Evolutionary conservation across 2,113 vertebrate genomes (phyloP).

Genomic region (Poicephalus meyeri): DNA sequence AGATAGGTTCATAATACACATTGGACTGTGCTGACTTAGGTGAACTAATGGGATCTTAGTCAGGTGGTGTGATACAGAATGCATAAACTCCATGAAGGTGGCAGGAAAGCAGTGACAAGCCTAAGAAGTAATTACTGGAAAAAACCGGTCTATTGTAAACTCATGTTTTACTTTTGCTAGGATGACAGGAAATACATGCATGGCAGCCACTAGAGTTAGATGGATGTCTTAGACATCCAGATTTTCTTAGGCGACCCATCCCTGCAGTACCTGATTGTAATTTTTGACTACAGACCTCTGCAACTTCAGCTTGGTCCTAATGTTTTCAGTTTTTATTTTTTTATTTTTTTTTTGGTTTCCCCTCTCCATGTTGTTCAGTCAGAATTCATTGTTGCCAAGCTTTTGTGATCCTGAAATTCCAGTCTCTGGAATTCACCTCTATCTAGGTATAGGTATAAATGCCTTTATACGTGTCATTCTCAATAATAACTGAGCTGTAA

Average conservation of each 20-base stretch:
- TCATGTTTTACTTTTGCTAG: neutral
- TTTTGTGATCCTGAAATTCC: neutral
- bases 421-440: neutral
- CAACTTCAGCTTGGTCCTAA: neutral
- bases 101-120: neutral
- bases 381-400: neutral
- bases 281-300: neutral
- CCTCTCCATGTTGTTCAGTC: neutral
- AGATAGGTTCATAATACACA: neutral
- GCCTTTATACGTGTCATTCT: neutral
- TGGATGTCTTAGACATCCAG: neutral
- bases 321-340: neutral
- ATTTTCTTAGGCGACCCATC: neutral
- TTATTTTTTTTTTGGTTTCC: neutral
- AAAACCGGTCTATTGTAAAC: neutral
- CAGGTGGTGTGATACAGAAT: neutral
- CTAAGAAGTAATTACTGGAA: neutral
- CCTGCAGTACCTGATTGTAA: neutral
- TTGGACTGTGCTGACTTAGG: neutral
- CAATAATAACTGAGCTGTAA: neutral
- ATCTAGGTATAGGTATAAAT: neutral
- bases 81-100: neutral
- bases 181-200: neutral
- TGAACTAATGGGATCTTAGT: neutral
- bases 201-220: neutral